Evolutionary conservation across 2,113 vertebrate species (phyloP), one percentile per base, ranked within the genome.

Genomic region (Hippocampus guttulatus): DNA sequence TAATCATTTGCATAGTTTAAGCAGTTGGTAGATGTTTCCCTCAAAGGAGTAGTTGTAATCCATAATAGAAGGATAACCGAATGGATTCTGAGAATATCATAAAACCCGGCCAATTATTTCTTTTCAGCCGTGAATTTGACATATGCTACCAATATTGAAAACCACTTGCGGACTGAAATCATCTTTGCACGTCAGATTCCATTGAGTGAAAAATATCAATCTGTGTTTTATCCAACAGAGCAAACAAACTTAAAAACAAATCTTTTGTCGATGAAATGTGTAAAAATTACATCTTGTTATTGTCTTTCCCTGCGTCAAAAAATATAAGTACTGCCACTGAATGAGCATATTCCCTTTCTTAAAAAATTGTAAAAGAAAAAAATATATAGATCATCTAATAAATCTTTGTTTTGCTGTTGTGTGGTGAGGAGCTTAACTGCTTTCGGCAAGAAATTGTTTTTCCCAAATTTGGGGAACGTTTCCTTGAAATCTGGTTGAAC

Each of bases 1-100:
- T 70, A 72, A 80, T 70, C 30, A 78, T 89, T 93, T 93, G 91
- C 91, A 93, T 93, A 93, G 92, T 88, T 89, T 79, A 88, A 90
- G 89, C 89, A 86, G 69, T 86, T 86, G 79, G 57, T 67, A 41
- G 73, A 75, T 77, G 73, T 70, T 40, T n/a, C 33, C 75, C 84
- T 41, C 73, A 84, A 81, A 85, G 76, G 76, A 86, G 75, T 71
- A 89, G 84, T 77, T 61, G 60, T 82, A 77, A 84, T 61, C 79
- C 73, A 71, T 80, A 69, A 85, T 79, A 85, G 74, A 76, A 82
- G 71, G 75, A 83, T 76, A 84, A 38, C 51, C 62, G 70, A 62
- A 75, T 78, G 84, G 75, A 84, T 78, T 84, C 73, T 58, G 54
- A 80, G 86, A 90, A 85, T 86, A 90, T 82, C 87, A 88, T 87